phyloP scores from a whole-genome alignment of 2,113 vertebrate genomes.

The Stictonetta naevosa region DNA sequence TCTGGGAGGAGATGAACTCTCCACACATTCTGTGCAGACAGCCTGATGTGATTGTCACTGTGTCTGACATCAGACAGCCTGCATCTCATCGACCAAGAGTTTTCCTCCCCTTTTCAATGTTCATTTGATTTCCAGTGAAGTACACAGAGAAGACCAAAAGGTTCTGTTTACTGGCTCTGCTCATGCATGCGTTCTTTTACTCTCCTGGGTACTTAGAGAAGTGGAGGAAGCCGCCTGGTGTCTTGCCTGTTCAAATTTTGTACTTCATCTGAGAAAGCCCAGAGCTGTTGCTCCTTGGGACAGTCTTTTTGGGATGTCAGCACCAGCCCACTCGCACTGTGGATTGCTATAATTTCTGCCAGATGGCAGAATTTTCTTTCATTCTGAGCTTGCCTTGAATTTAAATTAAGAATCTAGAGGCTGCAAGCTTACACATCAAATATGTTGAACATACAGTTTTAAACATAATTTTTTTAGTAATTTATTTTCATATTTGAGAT shows the following conservation, averaged over 20 bases:
- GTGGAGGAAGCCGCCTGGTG: background rate
- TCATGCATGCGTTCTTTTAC: accelerated
- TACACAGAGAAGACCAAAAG: background rate
- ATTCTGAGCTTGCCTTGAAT: slow-evolving; percentile 17
- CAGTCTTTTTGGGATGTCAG: background rate
- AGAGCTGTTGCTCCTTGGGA: background rate
- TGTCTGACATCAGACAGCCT: slow-evolving; percentile 2
- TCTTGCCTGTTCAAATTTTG: background rate
- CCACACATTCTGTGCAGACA: background rate
- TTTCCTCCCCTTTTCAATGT: background rate
- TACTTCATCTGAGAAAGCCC: background rate
- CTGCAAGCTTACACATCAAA: background rate
- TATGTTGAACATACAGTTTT: background rate
- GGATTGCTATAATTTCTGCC: background rate
- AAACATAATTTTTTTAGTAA: background rate
- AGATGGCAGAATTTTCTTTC: slow-evolving; percentile 28
- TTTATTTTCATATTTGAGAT: background rate
- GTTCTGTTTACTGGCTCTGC: background rate
- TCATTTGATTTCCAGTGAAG: background rate
- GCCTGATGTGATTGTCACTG: background rate
- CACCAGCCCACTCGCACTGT: background rate
- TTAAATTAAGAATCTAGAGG: slow-evolving; percentile 4
- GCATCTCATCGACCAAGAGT: background rate
- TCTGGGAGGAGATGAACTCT: background rate
- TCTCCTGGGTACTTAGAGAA: background rate